Base-by-base conservation (phyloP, 2,888 invertebrate genomes). In the Drosophila vallismaia region DNA sequence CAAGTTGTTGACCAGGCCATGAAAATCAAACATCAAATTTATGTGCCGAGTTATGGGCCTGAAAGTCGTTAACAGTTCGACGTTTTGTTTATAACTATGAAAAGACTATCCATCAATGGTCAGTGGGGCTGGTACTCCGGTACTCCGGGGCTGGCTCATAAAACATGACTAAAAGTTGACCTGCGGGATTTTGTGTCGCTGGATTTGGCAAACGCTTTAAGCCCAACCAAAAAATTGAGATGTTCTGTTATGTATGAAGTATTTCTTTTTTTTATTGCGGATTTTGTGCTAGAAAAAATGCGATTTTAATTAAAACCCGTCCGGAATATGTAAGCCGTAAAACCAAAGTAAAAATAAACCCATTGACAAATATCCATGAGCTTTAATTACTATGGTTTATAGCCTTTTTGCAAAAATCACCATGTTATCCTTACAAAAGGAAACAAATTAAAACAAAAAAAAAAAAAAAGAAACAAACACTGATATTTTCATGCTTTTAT, bases 1-100 rank as follows among this genome's bases (percentile, higher is more conserved):
- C 8, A 54, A 49, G 19, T 36, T 48, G 67, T 38, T 51, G 44
- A 26, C 28, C 31, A 49, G 42, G 45, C 71, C 50, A 70, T 70
- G 71, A 70, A 68, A 58, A 69, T 68, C 68, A 68, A 52, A 60
- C 71, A 60, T 70, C 50, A 70, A 68, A 60, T 70, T 70, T 70
- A 70, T 71, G 53, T 33, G 38, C 70, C 40, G 50, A 68, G 68
- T 68, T 68, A 68, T 68, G 67, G 68, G 24, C 49, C 49, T 19
- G 64, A 19, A 38, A 49, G 71, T 70, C 70, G 70, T 70, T 71
- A 70, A 70, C 60, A 50, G 54, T 70, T 50, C 31, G 60, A 60
- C 71, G 69, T 69, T 69, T 68, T 53, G 69, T 58, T 69, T 58
- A 69, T 59, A 59, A 69, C 58, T 69, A 59, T 50, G 70, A 59